Evolutionary conservation across 2,888 invertebrate species (phyloP).

Genomic region (Apodemia duryi): DNA sequence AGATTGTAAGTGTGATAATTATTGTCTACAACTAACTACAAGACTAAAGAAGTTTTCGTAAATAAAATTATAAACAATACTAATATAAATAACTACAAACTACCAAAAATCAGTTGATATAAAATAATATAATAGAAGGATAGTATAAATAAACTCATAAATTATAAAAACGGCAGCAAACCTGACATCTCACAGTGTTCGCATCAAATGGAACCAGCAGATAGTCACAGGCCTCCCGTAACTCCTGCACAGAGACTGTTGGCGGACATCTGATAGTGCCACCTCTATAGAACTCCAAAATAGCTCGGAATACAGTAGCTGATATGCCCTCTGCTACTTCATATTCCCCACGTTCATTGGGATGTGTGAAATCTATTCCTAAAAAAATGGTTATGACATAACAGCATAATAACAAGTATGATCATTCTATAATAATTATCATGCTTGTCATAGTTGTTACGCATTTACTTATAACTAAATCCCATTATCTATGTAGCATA

Average conservation of each 20-base stretch:
- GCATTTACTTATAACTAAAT: too few species aligned
- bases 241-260: slow-evolving; percentile 96
- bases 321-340: slow-evolving; percentile 98
- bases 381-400: slow-evolving; percentile 37
- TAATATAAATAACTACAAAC: too few species aligned
- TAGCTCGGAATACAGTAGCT: slow-evolving; percentile 95
- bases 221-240: slow-evolving; percentile 99
- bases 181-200: slow-evolving; percentile 91
- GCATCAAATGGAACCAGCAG: slow-evolving; percentile 98
- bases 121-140: not conserved
- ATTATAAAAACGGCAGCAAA: slow-evolving; percentile 28
- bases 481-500: too few species aligned
- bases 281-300: slow-evolving; percentile 95
- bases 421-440: too few species aligned
- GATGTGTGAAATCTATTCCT: slow-evolving; percentile 92
- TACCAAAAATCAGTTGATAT: too few species aligned
- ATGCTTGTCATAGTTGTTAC: too few species aligned
- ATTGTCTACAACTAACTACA: too few species aligned
- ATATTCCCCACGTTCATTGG: slow-evolving; percentile 97
- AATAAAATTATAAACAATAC: too few species aligned
- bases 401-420: too few species aligned
- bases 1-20: too few species aligned
- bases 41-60: too few species aligned
- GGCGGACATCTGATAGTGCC: slow-evolving; percentile 97
- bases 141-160: slow-evolving; percentile 6